Evolutionary conservation across 1,140 invertebrate species (phyloP).

Genomic region (Temnothorax nylanderi): DNA sequence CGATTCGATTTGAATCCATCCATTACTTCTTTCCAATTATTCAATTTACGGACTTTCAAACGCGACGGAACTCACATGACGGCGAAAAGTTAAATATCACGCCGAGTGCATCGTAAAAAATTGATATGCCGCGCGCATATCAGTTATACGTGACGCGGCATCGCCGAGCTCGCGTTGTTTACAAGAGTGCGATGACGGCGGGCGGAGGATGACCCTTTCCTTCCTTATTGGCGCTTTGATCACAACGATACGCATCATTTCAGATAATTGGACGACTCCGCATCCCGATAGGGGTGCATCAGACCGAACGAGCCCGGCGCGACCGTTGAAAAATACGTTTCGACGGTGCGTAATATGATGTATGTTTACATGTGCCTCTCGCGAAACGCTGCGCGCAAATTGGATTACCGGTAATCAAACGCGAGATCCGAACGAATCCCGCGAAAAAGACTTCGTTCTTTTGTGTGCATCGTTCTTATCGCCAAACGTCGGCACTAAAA

Average conservation of each 20-base stretch:
- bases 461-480: constrained; percentile 63
- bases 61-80: neutral
- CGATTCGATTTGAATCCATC: neutral
- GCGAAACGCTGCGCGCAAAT: constrained; percentile 69
- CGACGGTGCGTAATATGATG: neutral
- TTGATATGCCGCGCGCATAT: constrained; percentile 34
- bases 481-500: constrained; percentile 43
- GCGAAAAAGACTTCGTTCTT: constrained; percentile 72
- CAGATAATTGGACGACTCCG: constrained; percentile 70
- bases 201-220: constrained; percentile 27
- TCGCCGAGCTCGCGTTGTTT: constrained; percentile 20
- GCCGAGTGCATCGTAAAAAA: constrained; percentile 29
- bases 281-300: constrained; percentile 59
- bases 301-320: constrained; percentile 45
- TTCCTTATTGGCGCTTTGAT: constrained; percentile 44
- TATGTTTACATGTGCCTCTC: constrained; percentile 39
- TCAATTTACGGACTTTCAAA: constrained; percentile 25
- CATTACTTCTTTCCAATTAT: constrained; percentile 25
- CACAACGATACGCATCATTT: constrained; percentile 65
- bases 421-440: constrained; percentile 74
- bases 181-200: constrained; percentile 15
- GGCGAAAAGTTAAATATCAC: constrained; percentile 35
- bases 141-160: constrained; percentile 41
- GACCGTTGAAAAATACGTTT: constrained; percentile 67
- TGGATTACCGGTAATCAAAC: constrained; percentile 77